Evolutionary conservation across 2,888 invertebrate species (phyloP).

Genomic region (Hecatera dysodea): DNA sequence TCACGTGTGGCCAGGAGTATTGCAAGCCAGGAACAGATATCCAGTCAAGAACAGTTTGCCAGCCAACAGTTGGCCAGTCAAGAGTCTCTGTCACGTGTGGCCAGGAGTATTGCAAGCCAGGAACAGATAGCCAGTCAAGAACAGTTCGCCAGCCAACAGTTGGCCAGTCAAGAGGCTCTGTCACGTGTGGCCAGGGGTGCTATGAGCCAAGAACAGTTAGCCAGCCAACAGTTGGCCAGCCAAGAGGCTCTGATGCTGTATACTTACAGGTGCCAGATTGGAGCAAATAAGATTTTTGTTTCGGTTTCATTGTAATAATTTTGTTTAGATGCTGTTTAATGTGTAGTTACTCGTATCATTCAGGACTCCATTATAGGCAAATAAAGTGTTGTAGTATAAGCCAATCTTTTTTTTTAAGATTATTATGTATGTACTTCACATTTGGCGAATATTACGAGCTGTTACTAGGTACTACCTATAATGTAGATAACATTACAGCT

Average conservation of each 20-base stretch:
- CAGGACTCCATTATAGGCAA: background rate
- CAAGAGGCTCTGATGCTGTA: background rate
- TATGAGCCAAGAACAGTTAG: conserved; percentile 6
- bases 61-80: background rate
- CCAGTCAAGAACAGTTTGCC: conserved; percentile 10
- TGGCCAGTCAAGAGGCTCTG: conserved; percentile 16
- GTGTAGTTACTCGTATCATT: background rate
- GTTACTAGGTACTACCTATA: background rate
- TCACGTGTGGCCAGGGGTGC: conserved; percentile 19
- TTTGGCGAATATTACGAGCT: background rate
- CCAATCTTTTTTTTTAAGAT: background rate
- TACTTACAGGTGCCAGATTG: background rate
- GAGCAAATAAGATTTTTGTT: background rate
- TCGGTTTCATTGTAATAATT: background rate
- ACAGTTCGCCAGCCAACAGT: conserved; percentile 3
- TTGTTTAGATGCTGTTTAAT: background rate
- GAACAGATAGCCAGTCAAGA: conserved; percentile 1
- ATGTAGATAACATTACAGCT: background rate
- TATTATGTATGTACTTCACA: background rate
- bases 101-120: background rate
- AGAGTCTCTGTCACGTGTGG: too few relatives aligned
- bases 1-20: conserved; percentile 15
- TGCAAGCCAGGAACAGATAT: conserved; percentile 1
- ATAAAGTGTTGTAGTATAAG: conserved; percentile 1
- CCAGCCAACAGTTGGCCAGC: conserved; percentile 5